These are phyloP conservation scores for Limnephilus auricula DNA, from an alignment of 2,888 invertebrate species.

Conservation along the genomic window DNA sequence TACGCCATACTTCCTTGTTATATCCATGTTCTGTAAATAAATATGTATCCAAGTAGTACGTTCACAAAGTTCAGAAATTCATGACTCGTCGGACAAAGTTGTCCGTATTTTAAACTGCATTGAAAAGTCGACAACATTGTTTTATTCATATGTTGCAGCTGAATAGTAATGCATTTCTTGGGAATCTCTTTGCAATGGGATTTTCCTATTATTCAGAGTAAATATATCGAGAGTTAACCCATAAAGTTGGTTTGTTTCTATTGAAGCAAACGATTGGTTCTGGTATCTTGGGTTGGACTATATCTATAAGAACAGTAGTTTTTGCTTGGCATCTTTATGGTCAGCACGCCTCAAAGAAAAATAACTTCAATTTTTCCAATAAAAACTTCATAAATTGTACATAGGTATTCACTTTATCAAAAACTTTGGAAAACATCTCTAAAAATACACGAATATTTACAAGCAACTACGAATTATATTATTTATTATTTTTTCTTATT, in stretches of 20 bases:
- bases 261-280: background rate
- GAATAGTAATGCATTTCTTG: constrained; percentile 26
- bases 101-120: constrained; percentile 35
- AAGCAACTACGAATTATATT: too few species aligned
- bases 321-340: background rate
- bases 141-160: constrained; percentile 24
- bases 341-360: background rate
- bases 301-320: background rate
- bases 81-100: background rate
- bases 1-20: background rate
- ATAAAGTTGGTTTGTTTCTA: background rate
- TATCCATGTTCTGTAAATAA: background rate
- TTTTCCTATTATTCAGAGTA: constrained; percentile 37
- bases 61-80: constrained; percentile 28
- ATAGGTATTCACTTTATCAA: too few species aligned
- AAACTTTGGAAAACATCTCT: too few species aligned
- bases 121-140: constrained; percentile 32
- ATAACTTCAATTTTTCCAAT: background rate
- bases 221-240: constrained; percentile 15
- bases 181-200: constrained; percentile 38
- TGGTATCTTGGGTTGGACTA: background rate
- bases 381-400: too few species aligned
- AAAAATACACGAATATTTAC: too few species aligned
- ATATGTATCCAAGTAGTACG: background rate
- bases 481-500: too few species aligned